Conservation (phyloP, 2,113 vertebrate species). For the Tiliqua scincoides region DNA sequence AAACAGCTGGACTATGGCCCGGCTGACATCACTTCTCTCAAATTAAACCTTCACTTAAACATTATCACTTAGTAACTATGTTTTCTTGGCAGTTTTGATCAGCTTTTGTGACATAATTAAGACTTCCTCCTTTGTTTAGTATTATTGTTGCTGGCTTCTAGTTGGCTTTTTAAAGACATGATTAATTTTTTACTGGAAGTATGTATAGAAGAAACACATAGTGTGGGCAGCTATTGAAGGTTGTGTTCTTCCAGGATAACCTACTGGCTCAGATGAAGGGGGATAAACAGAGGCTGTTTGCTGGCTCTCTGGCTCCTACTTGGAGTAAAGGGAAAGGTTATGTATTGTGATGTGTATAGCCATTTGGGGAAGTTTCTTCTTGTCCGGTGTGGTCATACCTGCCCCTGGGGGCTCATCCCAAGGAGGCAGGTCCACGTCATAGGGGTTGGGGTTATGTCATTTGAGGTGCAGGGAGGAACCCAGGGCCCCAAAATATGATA, state of each 20-base stretch:
- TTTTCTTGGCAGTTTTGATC: neutral
- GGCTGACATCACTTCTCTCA: too few relatives aligned
- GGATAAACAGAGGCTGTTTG: neutral
- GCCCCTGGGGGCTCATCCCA: too few relatives aligned
- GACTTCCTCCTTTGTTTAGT: too few relatives aligned
- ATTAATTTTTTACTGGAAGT: neutral
- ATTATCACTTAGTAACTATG: neutral
- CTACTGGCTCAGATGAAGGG: neutral
- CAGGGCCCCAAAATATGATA: too few relatives aligned
- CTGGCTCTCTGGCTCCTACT: neutral
- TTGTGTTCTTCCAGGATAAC: neutral
- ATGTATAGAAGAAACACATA: neutral
- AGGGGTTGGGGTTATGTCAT: too few relatives aligned
- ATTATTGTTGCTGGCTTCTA: neutral
- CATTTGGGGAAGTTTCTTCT: too few relatives aligned
- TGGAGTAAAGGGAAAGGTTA: neutral
- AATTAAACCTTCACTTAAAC: conserved; percentile 1
- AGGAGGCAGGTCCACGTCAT: too few relatives aligned
- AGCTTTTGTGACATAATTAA: neutral
- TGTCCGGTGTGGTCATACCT: too few relatives aligned
- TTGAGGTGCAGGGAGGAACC: too few relatives aligned
- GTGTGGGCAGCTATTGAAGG: neutral
- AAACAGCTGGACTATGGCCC: neutral
- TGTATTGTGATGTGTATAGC: too few relatives aligned
- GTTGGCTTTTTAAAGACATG: neutral